phyloP scores from a whole-genome alignment of 2,113 vertebrate genomes.

The Halcyon senegalensis region DNA sequence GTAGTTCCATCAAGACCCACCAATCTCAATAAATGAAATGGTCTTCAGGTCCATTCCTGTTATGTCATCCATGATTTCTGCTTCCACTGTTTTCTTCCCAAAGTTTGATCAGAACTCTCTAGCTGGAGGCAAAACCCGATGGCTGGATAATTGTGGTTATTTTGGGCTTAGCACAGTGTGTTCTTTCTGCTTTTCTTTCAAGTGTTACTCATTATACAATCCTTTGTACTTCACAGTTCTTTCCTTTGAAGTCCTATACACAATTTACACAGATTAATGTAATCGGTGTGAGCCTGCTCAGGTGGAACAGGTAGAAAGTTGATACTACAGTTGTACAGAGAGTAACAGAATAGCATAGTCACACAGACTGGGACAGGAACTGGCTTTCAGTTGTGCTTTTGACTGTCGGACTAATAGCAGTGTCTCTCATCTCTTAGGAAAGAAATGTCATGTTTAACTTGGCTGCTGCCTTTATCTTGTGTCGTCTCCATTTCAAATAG shows the following conservation, averaged over 20 bases:
- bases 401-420: neutral
- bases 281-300: neutral
- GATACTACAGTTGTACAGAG: neutral
- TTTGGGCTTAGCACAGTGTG: neutral
- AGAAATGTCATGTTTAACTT: neutral
- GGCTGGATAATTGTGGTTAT: neutral
- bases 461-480: neutral
- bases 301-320: neutral
- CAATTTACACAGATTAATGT: neutral
- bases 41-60: neutral
- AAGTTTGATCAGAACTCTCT: neutral
- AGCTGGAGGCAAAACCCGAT: neutral
- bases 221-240: neutral
- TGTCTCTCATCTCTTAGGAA: neutral
- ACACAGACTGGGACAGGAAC: neutral
- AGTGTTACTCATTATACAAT: neutral
- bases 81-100: neutral
- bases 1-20: neutral
- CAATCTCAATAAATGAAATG: neutral
- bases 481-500: neutral
- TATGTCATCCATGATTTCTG: neutral
- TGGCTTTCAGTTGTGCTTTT: neutral
- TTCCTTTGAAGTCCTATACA: neutral
- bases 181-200: slow-evolving; percentile 5
- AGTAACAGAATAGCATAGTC: neutral